These are phyloP conservation scores for Drosophila subsilvestris DNA, from an alignment of 2,888 invertebrate species.

Conservation along the genomic window DNA sequence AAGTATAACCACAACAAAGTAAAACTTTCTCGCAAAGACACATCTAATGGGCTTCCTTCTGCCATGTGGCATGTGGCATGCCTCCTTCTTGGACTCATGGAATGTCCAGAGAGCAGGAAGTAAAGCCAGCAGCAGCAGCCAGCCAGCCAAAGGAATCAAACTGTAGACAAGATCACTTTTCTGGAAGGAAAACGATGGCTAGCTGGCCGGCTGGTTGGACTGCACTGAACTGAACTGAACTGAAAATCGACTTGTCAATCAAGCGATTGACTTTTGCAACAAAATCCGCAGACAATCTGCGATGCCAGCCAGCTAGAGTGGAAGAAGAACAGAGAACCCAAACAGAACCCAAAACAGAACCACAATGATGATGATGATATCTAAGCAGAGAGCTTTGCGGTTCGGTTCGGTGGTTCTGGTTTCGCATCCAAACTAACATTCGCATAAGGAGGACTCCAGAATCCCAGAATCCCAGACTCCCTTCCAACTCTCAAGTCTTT, in stretches of 20 bases:
- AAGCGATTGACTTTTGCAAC: slow-evolving; percentile 77
- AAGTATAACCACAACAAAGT: slow-evolving; percentile 16
- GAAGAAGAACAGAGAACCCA: background rate
- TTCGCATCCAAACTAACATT: slow-evolving; percentile 30
- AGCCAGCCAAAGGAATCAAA: slow-evolving; percentile 37
- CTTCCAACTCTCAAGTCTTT: slow-evolving; percentile 42
- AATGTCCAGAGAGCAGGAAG: slow-evolving; percentile 60
- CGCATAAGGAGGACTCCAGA: slow-evolving; percentile 1
- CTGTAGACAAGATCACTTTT: slow-evolving; percentile 60
- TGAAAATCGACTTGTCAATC: slow-evolving; percentile 80
- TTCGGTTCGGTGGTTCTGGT: slow-evolving; percentile 19
- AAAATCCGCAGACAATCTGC: slow-evolving; percentile 74
- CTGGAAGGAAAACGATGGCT: slow-evolving; percentile 48
- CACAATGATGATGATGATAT: slow-evolving; percentile 65
- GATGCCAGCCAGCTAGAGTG: slow-evolving; percentile 43
- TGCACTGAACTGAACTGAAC: slow-evolving; percentile 30
- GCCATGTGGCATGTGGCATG: slow-evolving; percentile 7
- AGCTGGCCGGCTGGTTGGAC: slow-evolving; percentile 50
- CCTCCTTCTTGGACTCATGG: background rate
- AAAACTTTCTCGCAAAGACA: slow-evolving; percentile 31
- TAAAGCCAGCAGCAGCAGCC: slow-evolving; percentile 35
- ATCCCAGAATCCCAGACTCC: slow-evolving; percentile 11
- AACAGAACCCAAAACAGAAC: background rate
- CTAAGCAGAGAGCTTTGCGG: slow-evolving; percentile 53
- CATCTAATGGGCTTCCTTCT: slow-evolving; percentile 15